Evolutionary conservation across 2,797 vertebrate genomes (phyloP).

Genomic region (Gallinago solitaria): DNA sequence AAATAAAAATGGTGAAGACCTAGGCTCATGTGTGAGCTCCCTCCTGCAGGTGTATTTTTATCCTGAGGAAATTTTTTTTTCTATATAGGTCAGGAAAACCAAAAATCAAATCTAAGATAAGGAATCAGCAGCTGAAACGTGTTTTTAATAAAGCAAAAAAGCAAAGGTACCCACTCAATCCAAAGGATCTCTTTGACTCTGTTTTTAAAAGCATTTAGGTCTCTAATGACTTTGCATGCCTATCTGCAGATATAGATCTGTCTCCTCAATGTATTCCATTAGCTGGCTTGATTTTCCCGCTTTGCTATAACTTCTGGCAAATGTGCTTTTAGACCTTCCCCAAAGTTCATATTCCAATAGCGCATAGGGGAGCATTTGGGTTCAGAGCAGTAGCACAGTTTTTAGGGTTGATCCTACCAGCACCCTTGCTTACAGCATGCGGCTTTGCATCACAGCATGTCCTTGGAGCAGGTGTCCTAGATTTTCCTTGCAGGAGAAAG

Average conservation of each 20-base stretch:
- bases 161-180: not conserved
- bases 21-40: not conserved
- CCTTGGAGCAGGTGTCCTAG: not conserved
- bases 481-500: not conserved
- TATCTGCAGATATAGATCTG: not conserved
- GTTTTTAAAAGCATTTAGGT: not conserved
- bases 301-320: not conserved
- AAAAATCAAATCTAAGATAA: not conserved
- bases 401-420: not conserved
- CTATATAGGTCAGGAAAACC: not conserved
- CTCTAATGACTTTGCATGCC: not conserved
- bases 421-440: fast-evolving
- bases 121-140: not conserved
- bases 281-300: not conserved
- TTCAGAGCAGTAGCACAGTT: not conserved
- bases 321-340: not conserved
- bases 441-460: not conserved
- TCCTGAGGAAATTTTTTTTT: not conserved
- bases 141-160: not conserved
- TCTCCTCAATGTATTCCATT: not conserved
- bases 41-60: not conserved
- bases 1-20: not conserved
- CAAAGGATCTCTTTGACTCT: not conserved
- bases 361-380: fast-evolving
- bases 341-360: not conserved